Evolutionary conservation across 2,113 vertebrate genomes (phyloP), one percentile per base, ranked within the genome.

Genomic region (Thermophis baileyi): DNA sequence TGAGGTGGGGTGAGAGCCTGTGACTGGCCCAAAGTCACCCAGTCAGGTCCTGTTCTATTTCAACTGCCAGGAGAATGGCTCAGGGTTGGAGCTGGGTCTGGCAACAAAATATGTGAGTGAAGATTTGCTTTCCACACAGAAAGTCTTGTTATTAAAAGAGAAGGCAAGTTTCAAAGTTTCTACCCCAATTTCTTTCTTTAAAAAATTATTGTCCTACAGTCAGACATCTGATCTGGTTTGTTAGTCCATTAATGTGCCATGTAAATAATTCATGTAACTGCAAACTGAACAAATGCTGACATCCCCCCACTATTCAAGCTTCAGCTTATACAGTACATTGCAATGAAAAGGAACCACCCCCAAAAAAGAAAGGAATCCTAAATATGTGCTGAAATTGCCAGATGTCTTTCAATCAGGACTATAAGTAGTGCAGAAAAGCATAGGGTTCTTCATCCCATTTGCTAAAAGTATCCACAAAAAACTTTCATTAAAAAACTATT

Each of bases 231-330:
- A 97, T 95, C 44, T 30, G 96, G 91, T 91, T 63, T 93, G 30
- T 87, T 46, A 90, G 95, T 88, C 24, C 93, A 91, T 91, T 93
- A 95, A 91, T 94, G 95, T 96, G 87, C 89, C 85, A 25, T 57
- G 94, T 97, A 96, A 96, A 97, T 98, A 97, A 97, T 97, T 96
- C 87, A 95, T 95, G 89, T 81, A 93, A 86, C 87, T 95, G 57
- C 89, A 95, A 27, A 49, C 91, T 94, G 93, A 96, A 95, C 69
- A 97, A 97, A 97, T 95, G 93, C 92, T 96, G 94, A 92, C 89
- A 94, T 97, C 97, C 96, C 94, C 69, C 63, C 91, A 0, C 0
- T n/a, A 44, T 44, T 22, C 89, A 95, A 40, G 69, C 16, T 81
- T 81, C 16, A 93, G 94, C 95, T 94, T 94, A 96, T 94, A 96